Evolutionary conservation across 2,113 vertebrate genomes (phyloP).

Genomic region (Petroica traversi): DNA sequence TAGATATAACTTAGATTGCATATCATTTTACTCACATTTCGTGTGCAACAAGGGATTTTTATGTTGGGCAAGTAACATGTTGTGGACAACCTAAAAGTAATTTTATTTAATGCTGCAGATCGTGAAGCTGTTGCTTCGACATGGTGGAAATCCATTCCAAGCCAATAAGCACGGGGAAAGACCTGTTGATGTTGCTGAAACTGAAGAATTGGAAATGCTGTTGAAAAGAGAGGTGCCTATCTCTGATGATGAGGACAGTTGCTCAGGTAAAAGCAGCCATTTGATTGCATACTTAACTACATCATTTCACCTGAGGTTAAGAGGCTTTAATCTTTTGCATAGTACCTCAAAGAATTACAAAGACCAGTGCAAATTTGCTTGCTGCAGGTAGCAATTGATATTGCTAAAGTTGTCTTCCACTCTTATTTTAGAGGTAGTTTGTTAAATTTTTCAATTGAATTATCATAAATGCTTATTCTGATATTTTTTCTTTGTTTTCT

Average conservation of each 20-base stretch:
- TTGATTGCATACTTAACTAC: background rate
- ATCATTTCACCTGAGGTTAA: background rate
- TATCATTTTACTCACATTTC: accelerated
- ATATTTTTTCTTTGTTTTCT: background rate
- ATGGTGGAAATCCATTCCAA: slow-evolving; percentile 96
- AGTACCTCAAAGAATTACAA: too few relatives aligned
- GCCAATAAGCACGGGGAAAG: slow-evolving; percentile 95
- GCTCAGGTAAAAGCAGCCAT: slow-evolving; percentile 80
- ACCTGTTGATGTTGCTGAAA: slow-evolving; percentile 96
- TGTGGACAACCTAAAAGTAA: background rate
- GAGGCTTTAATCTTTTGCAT: background rate
- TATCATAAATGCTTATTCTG: background rate
- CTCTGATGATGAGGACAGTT: slow-evolving; percentile 92
- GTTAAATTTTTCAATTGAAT: background rate
- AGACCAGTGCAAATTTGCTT: too few relatives aligned
- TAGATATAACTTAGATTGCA: background rate
- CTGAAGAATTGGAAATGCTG: slow-evolving; percentile 91
- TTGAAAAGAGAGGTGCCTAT: slow-evolving; percentile 89
- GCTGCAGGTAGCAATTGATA: background rate
- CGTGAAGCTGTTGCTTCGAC: slow-evolving; percentile 92
- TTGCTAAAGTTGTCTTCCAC: background rate
- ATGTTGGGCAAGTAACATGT: background rate
- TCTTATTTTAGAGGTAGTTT: background rate
- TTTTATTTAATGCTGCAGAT: slow-evolving; percentile 79
- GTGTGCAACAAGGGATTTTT: background rate